Evolutionary conservation across 2,888 invertebrate genomes (phyloP).

Genomic region (Rhagonycha fulva): DNA sequence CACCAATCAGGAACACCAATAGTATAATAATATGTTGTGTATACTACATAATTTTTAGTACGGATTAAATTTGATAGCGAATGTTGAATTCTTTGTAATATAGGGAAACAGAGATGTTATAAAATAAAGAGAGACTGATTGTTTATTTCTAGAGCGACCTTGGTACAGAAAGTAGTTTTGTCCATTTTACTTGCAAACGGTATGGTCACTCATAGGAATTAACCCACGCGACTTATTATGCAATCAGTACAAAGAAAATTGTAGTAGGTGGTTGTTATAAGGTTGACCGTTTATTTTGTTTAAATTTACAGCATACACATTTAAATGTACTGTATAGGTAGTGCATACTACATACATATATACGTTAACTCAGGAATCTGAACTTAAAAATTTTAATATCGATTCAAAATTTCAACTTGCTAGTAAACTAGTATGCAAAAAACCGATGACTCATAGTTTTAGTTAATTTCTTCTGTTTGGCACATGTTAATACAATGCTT

Average conservation of each 20-base stretch:
- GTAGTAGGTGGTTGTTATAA: not conserved
- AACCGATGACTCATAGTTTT: not conserved
- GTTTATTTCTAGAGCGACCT: slow-evolving; percentile 38
- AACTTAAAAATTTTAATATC: not conserved
- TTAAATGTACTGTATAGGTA: not conserved
- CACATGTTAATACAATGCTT: slow-evolving; percentile 3
- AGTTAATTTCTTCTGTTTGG: not conserved
- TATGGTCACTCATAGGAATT: slow-evolving; percentile 30
- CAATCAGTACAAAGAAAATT: slow-evolving; percentile 4
- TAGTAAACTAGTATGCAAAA: not conserved
- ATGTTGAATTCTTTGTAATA: not conserved
- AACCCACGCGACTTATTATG: slow-evolving; percentile 22
- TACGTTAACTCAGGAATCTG: not conserved
- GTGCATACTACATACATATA: no score
- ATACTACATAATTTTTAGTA: not conserved
- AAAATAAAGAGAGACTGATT: slow-evolving; percentile 34
- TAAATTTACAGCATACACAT: not conserved
- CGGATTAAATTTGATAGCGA: not conserved
- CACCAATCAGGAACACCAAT: no score
- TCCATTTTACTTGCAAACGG: slow-evolving; percentile 35
- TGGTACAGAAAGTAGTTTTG: slow-evolving; percentile 39
- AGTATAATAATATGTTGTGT: no score
- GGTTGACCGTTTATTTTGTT: not conserved
- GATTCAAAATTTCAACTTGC: not conserved
- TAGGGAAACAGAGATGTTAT: slow-evolving; percentile 24